Base-by-base conservation (phyloP, 64 coral and sea anemone species). In the Anthopleura sola region DNA sequence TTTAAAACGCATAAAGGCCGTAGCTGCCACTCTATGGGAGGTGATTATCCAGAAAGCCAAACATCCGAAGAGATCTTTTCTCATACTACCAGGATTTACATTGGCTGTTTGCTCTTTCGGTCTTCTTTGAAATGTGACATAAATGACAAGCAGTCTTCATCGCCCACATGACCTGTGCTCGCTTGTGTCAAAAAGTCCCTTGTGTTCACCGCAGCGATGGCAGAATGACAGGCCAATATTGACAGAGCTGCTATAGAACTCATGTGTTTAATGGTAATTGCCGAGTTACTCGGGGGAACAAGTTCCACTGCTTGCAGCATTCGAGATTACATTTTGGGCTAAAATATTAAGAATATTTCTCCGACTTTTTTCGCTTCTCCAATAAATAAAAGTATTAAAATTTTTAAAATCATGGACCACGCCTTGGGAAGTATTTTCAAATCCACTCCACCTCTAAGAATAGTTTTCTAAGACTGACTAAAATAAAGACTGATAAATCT, bases 41-140 rank as follows among this genome's bases (percentile, higher is more conserved):
- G 62, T 92, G 90, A 92, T 92, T 83, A 92, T 80, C 76, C 85
- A 24, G 40, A 78, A 92, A 82, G 54, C 47, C 90, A 92, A 92
- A 92, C 90, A 87, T 92, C 90, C 90, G 90, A 87, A 85, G 51
- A 82, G 85, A 81, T 83, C 90, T 92, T 92, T 92, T 92, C 90
- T 87, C 90, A 84, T 83, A 83, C 85, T 68, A 75, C 60, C 60
- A 83, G 87, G 87, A 92, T 87, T 92, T 87, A 92, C 90, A 92
- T 87, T 81, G 80, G 86, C 36, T 87, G 90, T 92, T 92, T 92
- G 85, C 85, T 82, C 60, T 87, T 84, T 87, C 90, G 90, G 90
- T 56, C 81, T 58, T 92, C 90, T 92, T 92, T 92, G 90, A 92
- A 64, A 82, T 16, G 57, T 92, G 90, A 92, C 85, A 87, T 47